Evolutionary conservation across 2,113 vertebrate genomes (phyloP).

Genomic region (Microcebus jonahi): DNA sequence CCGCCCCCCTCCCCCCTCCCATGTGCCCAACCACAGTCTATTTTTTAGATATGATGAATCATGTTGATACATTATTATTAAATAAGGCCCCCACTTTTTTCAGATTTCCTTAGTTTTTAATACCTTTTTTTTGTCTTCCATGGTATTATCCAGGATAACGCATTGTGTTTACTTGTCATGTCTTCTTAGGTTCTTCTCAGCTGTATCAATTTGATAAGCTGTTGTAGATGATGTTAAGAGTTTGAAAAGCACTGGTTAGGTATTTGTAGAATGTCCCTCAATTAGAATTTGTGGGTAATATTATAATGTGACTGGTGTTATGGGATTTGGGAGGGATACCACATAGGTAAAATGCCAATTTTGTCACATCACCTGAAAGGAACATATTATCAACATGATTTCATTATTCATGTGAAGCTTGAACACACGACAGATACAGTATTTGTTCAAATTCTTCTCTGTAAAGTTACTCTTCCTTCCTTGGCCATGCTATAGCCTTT

Average conservation of each 20-base stretch:
- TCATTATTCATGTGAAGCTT: neutral
- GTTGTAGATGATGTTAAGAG: neutral
- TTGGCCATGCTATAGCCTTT: neutral
- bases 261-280: neutral
- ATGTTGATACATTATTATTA: too few species aligned
- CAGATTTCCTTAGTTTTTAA: too few species aligned
- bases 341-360: too few species aligned
- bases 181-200: neutral
- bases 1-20: too few species aligned
- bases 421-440: neutral
- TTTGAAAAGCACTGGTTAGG: neutral
- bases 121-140: neutral
- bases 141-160: neutral
- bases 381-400: neutral
- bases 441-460: neutral
- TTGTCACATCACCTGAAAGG: neutral
- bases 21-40: too few species aligned
- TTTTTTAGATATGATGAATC: too few species aligned
- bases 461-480: neutral
- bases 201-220: neutral
- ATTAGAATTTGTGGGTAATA: neutral
- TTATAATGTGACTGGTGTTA: neutral
- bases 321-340: neutral
- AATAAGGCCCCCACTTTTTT: too few species aligned
- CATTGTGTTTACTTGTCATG: neutral